Evolutionary conservation across 2,888 invertebrate species (phyloP), one percentile per base, ranked within the genome.

Genomic region (Pheosia gnoma): DNA sequence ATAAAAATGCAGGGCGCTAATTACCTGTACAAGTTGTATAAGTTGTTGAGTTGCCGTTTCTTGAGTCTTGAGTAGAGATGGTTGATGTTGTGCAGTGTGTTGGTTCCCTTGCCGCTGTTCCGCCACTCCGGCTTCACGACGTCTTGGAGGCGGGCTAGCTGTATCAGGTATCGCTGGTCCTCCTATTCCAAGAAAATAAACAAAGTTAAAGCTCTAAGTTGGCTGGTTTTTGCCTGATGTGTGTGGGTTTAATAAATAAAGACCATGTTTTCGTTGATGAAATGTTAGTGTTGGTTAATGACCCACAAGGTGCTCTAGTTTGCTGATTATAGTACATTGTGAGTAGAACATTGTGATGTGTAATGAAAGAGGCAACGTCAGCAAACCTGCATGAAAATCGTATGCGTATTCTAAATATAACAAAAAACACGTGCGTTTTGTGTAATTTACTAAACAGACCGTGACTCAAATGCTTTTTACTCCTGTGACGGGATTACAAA

Each of bases 61-160:
- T 95, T 96, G 53, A 98, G 93, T 79, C 97, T 95, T 9, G 96
- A 95, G 87, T 97, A 98, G 74, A 97, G 96, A 71, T 95, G 95
- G 80, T 95, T 95, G 67, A 96, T 94, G 77, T 96, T 95, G 72
- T 96, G 95, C 61, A 95, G 94, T 0, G 97, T 97, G 75, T 96
- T 96, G 62, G 95, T 94, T 8, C 96, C 96, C 78, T 96, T 96
- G 45, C 97, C 97, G 68, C 96, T 96, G 89, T 97, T 97, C 71
- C 95, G 95, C 97, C 97, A 97, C 80, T 97, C 96, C 0, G 97
- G 97, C 80, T 96, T 96, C 63, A 97, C 96, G 62, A 97, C 93
- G 73, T 96, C 95, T 75, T 96, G 95, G 57, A 97, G 94, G 43
- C 95, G 95, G 56, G 97, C 96, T 87, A 96, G 95, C 84, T 96